Conservation (phyloP, 2,797 vertebrate genomes). For the Gadopsis marmoratus region DNA sequence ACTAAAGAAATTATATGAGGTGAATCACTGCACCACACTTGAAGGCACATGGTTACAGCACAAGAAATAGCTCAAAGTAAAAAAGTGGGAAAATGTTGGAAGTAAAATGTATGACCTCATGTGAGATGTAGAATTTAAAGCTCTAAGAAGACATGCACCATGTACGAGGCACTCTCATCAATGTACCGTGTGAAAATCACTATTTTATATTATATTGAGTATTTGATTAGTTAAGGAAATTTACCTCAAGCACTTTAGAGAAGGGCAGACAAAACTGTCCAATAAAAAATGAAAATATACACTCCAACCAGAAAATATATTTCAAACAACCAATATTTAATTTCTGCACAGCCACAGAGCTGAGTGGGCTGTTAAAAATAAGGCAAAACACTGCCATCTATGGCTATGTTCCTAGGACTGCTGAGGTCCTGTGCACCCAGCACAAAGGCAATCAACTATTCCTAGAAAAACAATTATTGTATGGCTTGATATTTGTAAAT, state of each 20-base stretch:
- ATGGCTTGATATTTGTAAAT: conserved; percentile 73
- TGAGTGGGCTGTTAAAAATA: conserved; percentile 79
- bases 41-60: not conserved
- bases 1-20: not conserved
- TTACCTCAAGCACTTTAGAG: conserved; percentile 10
- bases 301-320: conserved; percentile 36
- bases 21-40: not conserved
- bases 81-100: not conserved
- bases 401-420: conserved; percentile 84
- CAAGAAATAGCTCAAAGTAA: not conserved
- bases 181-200: conserved; percentile 2
- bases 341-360: conserved; percentile 63
- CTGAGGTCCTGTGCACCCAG: conserved; percentile 77
- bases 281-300: conserved; percentile 36
- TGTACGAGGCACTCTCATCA: not conserved
- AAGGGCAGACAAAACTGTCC: conserved; percentile 23
- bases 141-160: not conserved
- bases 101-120: not conserved
- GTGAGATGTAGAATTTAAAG: conserved; percentile 17
- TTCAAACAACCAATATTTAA: conserved; percentile 47
- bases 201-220: not conserved
- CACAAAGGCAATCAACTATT: conserved; percentile 77
- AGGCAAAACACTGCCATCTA: conserved; percentile 90
- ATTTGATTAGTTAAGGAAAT: conserved; percentile 31
- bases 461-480: conserved; percentile 33